Conservation (phyloP, 2,113 vertebrate species). For the Lamprotornis superbus region DNA sequence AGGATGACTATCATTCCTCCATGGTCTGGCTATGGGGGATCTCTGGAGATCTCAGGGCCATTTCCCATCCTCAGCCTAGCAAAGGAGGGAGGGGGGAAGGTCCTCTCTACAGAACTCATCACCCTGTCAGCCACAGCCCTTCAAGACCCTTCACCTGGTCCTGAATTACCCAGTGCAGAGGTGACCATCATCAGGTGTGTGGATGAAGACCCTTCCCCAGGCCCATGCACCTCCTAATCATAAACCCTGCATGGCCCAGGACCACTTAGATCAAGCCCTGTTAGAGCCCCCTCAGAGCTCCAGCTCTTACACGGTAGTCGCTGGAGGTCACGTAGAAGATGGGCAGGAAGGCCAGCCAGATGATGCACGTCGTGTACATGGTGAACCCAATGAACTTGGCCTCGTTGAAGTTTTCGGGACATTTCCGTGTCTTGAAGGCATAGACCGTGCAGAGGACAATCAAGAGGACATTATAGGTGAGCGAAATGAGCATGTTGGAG, state of each 20-base stretch:
- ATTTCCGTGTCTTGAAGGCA: constrained; percentile 98
- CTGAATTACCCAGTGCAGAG: background rate
- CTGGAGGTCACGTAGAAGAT: constrained; percentile 99
- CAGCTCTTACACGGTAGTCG: constrained; percentile 90
- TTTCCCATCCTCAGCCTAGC: background rate
- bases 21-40: background rate
- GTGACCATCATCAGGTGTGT: background rate
- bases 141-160: background rate
- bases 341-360: constrained; percentile 98
- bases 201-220: background rate
- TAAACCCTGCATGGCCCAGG: rapidly evolving
- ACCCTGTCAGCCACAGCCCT: background rate
- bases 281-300: background rate
- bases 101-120: background rate
- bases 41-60: background rate
- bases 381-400: constrained; percentile 99
- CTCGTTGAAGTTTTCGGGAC: constrained; percentile 98
- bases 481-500: constrained; percentile 93
- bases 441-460: constrained; percentile 97
- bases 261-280: background rate
- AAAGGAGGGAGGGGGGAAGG: rapidly evolving
- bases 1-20: background rate
- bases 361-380: constrained; percentile 99
- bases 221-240: background rate
- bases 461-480: constrained; percentile 95